These are phyloP conservation scores for Ianthella basta DNA, from an alignment of 37 sponge, comb jelly and placozoan genomes.

Conservation along the genomic window DNA sequence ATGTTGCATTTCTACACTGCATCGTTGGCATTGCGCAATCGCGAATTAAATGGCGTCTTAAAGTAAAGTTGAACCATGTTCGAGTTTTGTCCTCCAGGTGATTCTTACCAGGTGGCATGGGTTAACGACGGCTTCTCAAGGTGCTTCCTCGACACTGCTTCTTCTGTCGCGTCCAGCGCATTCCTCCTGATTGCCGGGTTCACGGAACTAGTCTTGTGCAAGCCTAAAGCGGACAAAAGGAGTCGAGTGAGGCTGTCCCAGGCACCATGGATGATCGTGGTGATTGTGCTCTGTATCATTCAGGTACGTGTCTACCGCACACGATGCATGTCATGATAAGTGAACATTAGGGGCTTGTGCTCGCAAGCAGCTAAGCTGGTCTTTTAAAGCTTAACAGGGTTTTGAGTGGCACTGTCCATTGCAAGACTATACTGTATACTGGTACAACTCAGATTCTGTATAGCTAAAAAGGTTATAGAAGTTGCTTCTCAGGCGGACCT, in stretches of 20 bases:
- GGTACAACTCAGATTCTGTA: too few species aligned
- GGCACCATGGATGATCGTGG: conserved; percentile 14
- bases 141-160: conserved; percentile 64
- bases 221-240: not conserved
- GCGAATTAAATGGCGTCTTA: too few species aligned
- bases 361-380: too few species aligned
- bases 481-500: too few species aligned
- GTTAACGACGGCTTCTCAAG: conserved; percentile 63
- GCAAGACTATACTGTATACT: too few species aligned
- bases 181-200: conserved; percentile 63
- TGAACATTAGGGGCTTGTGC: not conserved
- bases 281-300: not conserved
- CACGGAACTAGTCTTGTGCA: conserved; percentile 36
- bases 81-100: conserved; percentile 70
- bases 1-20: too few species aligned
- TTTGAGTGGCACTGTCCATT: too few species aligned
- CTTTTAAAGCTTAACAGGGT: too few species aligned
- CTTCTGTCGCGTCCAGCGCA: conserved; percentile 50
- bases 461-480: too few species aligned
- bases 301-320: not conserved
- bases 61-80: not conserved
- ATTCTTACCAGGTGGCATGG: conserved; percentile 63
- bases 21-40: too few species aligned
- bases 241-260: not conserved
- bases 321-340: too few species aligned